Base-by-base conservation (phyloP, 2,888 invertebrate genomes). In the Drosophila kambysellisi region DNA sequence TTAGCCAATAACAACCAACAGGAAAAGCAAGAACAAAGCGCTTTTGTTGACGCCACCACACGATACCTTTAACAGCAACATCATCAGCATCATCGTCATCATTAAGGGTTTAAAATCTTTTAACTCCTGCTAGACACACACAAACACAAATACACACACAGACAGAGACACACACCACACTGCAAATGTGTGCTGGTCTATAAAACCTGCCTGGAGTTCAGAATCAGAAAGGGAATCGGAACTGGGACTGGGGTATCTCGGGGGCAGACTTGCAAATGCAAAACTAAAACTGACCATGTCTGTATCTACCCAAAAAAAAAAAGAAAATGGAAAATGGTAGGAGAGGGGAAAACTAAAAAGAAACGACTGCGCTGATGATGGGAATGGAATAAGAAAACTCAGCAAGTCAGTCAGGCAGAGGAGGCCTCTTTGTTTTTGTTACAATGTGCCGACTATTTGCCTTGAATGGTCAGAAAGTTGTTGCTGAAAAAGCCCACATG, bases 401-500 rank as follows among this genome's bases (percentile, higher is more conserved):
- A 76, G 81, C 89, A 83, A 83, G 81, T 83, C 82, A 88, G 83
- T 76, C 86, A 85, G 39, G 11, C 39, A n/a, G 39, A 29, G 48
- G 74, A 62, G 67, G 68, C 82, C 64, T 70, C 63, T 70, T 81
- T 78, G 82, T 88, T 90, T 83, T 88, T 76, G 81, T 58, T 70
- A 76, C 76, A 88, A 82, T 79, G 81, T 85, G 68, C 86, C 62
- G 86, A 75, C 79, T 68, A 74, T 88, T 88, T 88, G 76, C 72
- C 70, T 80, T 76, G 81, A 88, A 88, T 88, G 89, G 87, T 80
- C 83, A 88, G 73, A 77, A 88, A 86, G 90, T 86, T 86, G 46
- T 67, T 52, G 82, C 65, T 66, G 52, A 71, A 77, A 81, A 66
- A 63, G 66, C 78, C 73, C 67, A 81, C 79, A 78, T 65, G 84